These are phyloP conservation scores for Acrocera orbiculus DNA, from an alignment of 2,888 invertebrate species.

Conservation along the genomic window DNA sequence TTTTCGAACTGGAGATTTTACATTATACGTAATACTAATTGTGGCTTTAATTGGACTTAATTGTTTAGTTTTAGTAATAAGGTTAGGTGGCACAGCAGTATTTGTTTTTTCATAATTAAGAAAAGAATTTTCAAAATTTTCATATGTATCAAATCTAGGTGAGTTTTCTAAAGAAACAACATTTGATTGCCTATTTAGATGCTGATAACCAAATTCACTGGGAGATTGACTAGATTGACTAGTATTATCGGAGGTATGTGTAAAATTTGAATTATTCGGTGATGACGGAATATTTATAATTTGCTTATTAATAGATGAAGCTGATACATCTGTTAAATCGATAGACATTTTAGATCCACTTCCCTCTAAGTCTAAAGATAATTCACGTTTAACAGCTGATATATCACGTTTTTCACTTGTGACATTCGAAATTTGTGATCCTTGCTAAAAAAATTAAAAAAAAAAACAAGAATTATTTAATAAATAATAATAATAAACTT, in stretches of 20 bases:
- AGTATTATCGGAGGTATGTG: slow-evolving; percentile 22
- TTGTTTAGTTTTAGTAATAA: slow-evolving; percentile 24
- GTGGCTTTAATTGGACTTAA: slow-evolving; percentile 48
- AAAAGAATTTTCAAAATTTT: slow-evolving; percentile 18
- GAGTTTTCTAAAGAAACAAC: slow-evolving; percentile 29
- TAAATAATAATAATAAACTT: background rate
- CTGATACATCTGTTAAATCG: slow-evolving; percentile 14
- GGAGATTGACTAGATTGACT: slow-evolving; percentile 33
- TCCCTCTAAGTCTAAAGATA: slow-evolving; percentile 27
- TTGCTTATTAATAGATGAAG: slow-evolving; percentile 10
- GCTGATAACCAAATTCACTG: slow-evolving; percentile 31
- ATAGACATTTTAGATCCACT: slow-evolving; percentile 17
- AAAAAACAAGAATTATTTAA: background rate
- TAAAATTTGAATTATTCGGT: slow-evolving; percentile 24
- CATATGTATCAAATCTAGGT: slow-evolving; percentile 24
- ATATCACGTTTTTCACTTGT: slow-evolving; percentile 24
- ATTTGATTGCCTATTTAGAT: slow-evolving; percentile 28
- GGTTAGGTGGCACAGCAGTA: slow-evolving; percentile 12
- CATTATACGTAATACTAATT: slow-evolving; percentile 48
- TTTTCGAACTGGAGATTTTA: slow-evolving; percentile 37
- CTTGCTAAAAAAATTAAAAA: slow-evolving; percentile 13
- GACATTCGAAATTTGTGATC: slow-evolving; percentile 10
- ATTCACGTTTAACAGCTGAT: slow-evolving; percentile 27
- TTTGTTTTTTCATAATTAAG: slow-evolving; percentile 14
- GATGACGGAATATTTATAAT: slow-evolving; percentile 22